Percentiles rank a stretch among this genome's conserved stretches.
These are phyloP conservation scores for Panonychus citri DNA, from an alignment of 1,140 invertebrate genomes.

Conservation along the genomic window DNA sequence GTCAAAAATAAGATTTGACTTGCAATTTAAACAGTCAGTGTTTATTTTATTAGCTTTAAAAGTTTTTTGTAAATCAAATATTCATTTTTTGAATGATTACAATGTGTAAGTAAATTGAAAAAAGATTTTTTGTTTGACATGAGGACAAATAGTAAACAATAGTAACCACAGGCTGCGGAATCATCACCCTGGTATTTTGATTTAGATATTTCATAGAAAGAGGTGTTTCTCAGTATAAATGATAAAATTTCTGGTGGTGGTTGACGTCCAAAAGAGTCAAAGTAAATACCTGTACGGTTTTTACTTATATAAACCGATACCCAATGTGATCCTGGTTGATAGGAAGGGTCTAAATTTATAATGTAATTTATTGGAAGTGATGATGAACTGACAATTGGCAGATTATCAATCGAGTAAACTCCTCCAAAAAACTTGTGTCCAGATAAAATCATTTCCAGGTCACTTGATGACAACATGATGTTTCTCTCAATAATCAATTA, in stretches of 20 bases:
- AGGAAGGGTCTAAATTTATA: neutral
- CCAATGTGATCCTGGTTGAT: neutral
- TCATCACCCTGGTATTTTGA: neutral
- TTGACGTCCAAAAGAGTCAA: neutral
- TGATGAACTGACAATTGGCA: too few relatives aligned
- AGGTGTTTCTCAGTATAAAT: neutral
- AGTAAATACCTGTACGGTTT: neutral
- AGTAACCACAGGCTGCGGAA: neutral
- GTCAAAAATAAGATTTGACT: too few relatives aligned
- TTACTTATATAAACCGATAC: neutral
- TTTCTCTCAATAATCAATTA: neutral
- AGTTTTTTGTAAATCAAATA: too few relatives aligned
- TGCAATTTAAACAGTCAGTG: too few relatives aligned
- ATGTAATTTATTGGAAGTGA: neutral
- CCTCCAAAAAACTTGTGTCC: neutral
- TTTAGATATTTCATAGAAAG: neutral
- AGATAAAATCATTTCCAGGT: neutral
- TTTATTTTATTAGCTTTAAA: too few relatives aligned
- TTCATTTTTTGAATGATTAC: too few relatives aligned
- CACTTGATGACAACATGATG: neutral
- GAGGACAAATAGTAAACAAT: too few relatives aligned
- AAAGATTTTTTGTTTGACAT: too few relatives aligned
- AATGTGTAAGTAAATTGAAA: too few relatives aligned
- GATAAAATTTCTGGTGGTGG: neutral
- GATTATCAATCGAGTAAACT: neutral